Base-by-base conservation (phyloP, 2,113 vertebrate species). In the Cyrtonyx montezumae region DNA sequence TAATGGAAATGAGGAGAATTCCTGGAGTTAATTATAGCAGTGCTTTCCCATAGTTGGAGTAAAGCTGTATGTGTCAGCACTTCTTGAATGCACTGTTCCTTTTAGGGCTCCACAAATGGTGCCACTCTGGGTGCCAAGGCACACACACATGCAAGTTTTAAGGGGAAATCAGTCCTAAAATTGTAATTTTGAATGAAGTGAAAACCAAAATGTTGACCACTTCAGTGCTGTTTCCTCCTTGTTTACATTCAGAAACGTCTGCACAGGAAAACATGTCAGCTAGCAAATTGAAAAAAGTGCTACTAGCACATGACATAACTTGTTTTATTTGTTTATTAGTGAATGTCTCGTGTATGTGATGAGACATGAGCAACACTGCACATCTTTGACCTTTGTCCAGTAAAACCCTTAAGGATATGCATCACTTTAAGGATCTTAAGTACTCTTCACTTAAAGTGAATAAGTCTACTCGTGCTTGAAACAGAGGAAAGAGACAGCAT, bases 31-130 rank as follows among this genome's bases (percentile, higher is more conserved):
- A 94, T 90, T 92, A 48, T 48, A 91, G 75, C 4, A 2, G 34
- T 53, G 59, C 56, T 90, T 92, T 56, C 87, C 56, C 61, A 75
- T 91, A 92, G 71, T 79, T 88, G 76, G 26, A 87, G 76, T 22
- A 68, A 92, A 93, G 81, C 84, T 96, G 46, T 83, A 23, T 93
- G 30, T 91, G 93, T 96, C 84, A 92, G 82, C 79, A 92, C 76
- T 96, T 95, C 82, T 26, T 42, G 63, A 43, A 79, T 55, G 37
- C 48, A 66, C 61, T 94, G 68, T 45, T 92, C 2, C 65, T 91
- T 90, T 61, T 79, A 83, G 68, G 26, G 80, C 45, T 88, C 53
- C 63, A 58, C 66, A 96, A 93, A 90, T 69, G 87, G 58, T 90
- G 77, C 53, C 67, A 74, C 17, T 94, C 78, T 79, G 87, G 65